Percentiles rank a stretch among this genome's conserved stretches.
Conservation (phyloP, 2,113 vertebrate species). For the Conger conger region DNA sequence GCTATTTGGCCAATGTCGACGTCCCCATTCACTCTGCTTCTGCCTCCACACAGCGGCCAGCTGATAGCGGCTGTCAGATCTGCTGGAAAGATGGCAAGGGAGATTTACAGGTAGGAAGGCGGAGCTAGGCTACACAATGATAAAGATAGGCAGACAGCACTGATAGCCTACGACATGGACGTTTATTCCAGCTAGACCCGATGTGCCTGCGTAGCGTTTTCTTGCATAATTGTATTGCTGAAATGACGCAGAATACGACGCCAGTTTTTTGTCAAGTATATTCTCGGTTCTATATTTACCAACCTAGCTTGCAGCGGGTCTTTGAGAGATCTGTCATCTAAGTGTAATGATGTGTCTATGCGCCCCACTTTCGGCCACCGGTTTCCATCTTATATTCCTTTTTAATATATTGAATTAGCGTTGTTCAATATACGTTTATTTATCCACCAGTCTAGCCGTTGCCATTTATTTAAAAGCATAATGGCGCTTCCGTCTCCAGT, state of each 20-base stretch:
- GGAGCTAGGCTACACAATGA: slow-evolving; percentile 62
- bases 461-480: neutral
- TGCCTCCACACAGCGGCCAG: slow-evolving; percentile 54
- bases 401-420: neutral
- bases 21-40: slow-evolving; percentile 55
- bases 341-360: neutral
- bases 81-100: slow-evolving; percentile 53
- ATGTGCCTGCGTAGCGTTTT: slow-evolving; percentile 13
- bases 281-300: neutral
- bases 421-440: neutral
- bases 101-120: slow-evolving; percentile 73
- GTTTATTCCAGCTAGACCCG: slow-evolving; percentile 39
- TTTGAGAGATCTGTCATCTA: neutral
- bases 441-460: neutral
- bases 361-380: neutral
- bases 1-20: slow-evolving; percentile 47
- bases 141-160: slow-evolving; percentile 60
- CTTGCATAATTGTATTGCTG: slow-evolving; percentile 35
- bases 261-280: neutral
- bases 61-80: slow-evolving; percentile 65
- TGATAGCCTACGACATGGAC: slow-evolving; percentile 20
- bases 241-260: slow-evolving; percentile 52
- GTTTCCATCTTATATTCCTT: neutral
- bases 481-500: neutral
- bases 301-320: neutral